Base-by-base conservation (phyloP, 2,113 vertebrate species). In the Galbula dea region DNA sequence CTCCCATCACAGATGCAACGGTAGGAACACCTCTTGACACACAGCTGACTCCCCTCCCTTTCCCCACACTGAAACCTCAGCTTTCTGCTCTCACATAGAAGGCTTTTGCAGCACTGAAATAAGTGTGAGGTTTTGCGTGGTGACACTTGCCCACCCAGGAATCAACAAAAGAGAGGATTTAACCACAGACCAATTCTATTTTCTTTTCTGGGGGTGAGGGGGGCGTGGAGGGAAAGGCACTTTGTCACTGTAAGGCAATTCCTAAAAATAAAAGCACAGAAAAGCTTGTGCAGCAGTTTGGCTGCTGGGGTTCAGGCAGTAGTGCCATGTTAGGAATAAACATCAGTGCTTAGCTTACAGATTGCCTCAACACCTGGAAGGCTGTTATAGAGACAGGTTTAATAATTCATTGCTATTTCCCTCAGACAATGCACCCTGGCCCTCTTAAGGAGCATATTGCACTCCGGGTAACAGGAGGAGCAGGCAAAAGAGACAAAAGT, bases 381-480 rank as follows among this genome's bases (percentile, higher is more conserved):
- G 80, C 95, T 93, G 61, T 65, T 80, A 86, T 10, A 89, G 83
- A 95, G 88, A 86, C 85, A 79, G 43, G 29, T 86, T 95, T 92
- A 96, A 95, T 96, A 93, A 97, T 95, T 96, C 80, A 96, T 95
- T 73, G 61, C 48, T 73, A 4, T 61, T 92, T 94, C 78, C 58
- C 69, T 59, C 65, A 87, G 92, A 83, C 86, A 92, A 81, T 81
- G 75, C 65, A 83, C 16, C 12, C 59, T 68, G 73, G n/a, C 45
- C 93, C 89, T 94, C 75, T 37, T 34, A 66, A 71, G 63, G 59
- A 59, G 37, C 62, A 66, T 62, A 74, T 22, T 83, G 89, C 39
- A 85, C 51, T 43, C 21, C 24, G 59, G 65, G 86, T 93, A 96
- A 90, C 66, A 86, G 46, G 86, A 94, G 86, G 67, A 92, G 45